Base-by-base conservation (phyloP, 37 sponge, comb jelly and placozoan species). In the Cladorhizidae sp. region DNA sequence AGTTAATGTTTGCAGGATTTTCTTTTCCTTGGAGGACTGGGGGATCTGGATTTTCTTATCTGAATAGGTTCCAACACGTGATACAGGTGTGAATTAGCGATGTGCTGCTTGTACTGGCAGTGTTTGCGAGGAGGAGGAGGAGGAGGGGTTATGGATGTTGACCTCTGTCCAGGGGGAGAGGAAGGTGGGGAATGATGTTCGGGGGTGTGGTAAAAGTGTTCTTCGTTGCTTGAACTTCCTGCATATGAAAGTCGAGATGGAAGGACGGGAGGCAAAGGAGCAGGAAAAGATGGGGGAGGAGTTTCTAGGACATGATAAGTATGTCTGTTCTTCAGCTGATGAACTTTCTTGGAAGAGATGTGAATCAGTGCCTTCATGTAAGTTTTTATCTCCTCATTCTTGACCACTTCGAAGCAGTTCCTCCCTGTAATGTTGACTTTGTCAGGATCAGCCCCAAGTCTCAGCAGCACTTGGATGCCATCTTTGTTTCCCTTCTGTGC, bases 391-490 rank as follows among this genome's bases (percentile, higher is more conserved):
- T 78, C 74, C 8, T 42, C 67, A 55, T 31, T 70, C 39, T 74
- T 83, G 18, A 85, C 85, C 33, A 89, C 80, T 7, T 82, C 38
- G 17, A 75, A 56, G 26, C 80, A 79, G 51, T 55, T 74, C 39
- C 89, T 73, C 9, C 89, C 89, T 57, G 56, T 73, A 3, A 83
- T 64, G 64, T 89, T 85, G 11, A 33, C 58, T 15, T 23, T 51
- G 29, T 89, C 40, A n/a, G 85, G 85, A 33, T 89, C 75, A 50
- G 89, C 89, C 61, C 89, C 89, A 1, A 89, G 75, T 29, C 80
- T 42, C 67, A 89, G 78, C 3, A 89, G 80, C 17, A 80, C 64
- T 18, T 83, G 68, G 25, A 83, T 40, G n/a, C 72, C 45, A 12
- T 11, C 58, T 39, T 58, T 83, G 80, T 89, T 55, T 18, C 74